Evolutionary conservation across 2,797 vertebrate genomes (phyloP).

Genomic region (Ctenopoma multispine): DNA sequence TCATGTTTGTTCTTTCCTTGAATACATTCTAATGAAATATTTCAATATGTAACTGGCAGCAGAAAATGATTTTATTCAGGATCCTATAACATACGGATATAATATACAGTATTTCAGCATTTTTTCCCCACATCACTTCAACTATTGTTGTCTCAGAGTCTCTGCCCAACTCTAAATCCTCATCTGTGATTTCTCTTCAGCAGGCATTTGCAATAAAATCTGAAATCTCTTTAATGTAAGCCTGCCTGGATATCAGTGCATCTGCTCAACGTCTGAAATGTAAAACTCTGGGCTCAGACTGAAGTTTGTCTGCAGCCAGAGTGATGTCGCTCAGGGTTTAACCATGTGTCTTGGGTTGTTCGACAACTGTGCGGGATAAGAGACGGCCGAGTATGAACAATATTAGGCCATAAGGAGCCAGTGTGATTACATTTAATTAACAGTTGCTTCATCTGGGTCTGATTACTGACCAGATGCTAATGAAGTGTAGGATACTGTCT

Average conservation of each 20-base stretch:
- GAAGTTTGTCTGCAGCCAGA: conserved; percentile 61
- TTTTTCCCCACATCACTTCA: conserved; percentile 15
- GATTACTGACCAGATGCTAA: conserved; percentile 79
- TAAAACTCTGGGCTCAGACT: conserved; percentile 38
- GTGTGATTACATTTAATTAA: conserved; percentile 80
- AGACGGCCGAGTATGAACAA: conserved; percentile 58
- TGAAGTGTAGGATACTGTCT: conserved; percentile 42
- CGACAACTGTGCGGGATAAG: conserved; percentile 65
- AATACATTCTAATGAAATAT: conserved; percentile 4
- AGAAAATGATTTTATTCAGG: background rate
- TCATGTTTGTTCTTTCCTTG: background rate
- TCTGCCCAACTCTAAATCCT: conserved; percentile 22
- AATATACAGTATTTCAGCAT: background rate
- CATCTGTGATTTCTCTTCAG: conserved; percentile 33
- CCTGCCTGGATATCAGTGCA: conserved; percentile 43
- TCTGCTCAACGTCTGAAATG: conserved; percentile 47
- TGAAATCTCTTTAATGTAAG: conserved; percentile 40
- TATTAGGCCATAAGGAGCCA: conserved; percentile 66
- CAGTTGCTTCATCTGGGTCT: conserved; percentile 69
- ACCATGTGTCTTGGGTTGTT: conserved; percentile 52
- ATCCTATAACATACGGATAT: no score
- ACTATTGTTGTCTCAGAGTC: conserved; percentile 23
- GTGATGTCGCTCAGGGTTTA: conserved; percentile 27
- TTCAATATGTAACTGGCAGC: background rate
- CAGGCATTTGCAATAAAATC: conserved; percentile 38